These are phyloP conservation scores for Wiebesia pumilae DNA, from an alignment of 1,140 invertebrate species.

Conservation along the genomic window DNA sequence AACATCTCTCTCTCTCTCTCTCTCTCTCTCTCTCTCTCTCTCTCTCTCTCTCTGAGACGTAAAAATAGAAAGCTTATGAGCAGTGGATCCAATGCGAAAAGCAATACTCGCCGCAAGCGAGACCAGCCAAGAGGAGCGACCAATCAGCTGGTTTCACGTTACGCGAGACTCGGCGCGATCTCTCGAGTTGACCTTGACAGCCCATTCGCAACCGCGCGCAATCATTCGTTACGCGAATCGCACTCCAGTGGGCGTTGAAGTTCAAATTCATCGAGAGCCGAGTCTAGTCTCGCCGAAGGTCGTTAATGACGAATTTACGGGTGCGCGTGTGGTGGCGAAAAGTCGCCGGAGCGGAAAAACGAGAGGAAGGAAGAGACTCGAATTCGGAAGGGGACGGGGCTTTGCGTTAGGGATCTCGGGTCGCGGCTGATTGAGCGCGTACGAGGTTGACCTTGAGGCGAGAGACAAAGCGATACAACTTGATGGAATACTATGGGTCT, in stretches of 20 bases:
- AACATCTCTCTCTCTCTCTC: neutral
- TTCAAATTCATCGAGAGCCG: slow-evolving; percentile 22
- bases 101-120: neutral
- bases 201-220: neutral
- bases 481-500: neutral
- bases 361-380: neutral
- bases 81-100: neutral
- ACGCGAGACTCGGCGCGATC: neutral
- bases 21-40: neutral
- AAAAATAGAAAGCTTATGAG: neutral
- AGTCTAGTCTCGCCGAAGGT: neutral
- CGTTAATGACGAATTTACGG: slow-evolving; percentile 21
- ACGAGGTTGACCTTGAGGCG: neutral
- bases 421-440: neutral
- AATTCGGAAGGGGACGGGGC: neutral
- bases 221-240: no score
- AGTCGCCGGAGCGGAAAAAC: neutral
- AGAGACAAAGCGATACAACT: neutral
- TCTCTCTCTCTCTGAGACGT: neutral
- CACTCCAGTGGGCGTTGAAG: neutral
- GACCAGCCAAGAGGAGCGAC: neutral
- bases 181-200: slow-evolving; percentile 12
- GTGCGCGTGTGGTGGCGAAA: neutral
- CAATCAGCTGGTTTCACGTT: slow-evolving; percentile 42
- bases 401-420: neutral